Base-by-base conservation (phyloP, 2,113 vertebrate genomes). In the Triplophysa tibetana region DNA sequence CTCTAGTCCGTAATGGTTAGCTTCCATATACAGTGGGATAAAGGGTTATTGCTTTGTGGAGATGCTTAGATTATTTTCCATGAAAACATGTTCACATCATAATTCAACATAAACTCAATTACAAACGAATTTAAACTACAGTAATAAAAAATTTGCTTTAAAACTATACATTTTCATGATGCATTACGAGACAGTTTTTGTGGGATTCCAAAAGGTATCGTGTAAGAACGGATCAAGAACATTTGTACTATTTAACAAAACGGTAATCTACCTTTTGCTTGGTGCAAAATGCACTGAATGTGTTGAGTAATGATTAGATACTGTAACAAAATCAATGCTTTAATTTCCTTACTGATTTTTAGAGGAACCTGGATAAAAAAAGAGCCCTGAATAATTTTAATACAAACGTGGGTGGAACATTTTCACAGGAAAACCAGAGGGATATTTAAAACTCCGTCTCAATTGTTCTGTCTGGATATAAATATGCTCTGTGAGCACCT, bases 391-490 rank as follows among this genome's bases (percentile, higher is more conserved):
- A 79, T 78, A 52, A 60, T n/a, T 61, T 48, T 43, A 65, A 29
- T 26, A 23, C n/a, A 50, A 82, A 60, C 45, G 52, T 29, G 29
- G 29, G 29, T 61, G 66, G 56, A 38, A 5, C 3, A 17, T 80
- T 82, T 85, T 89, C 79, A 87, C 79, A 88, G 88, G 84, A 90
- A 33, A 89, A 88, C 83, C 78, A 33, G 83, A 8, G 82, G 87
- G 85, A 86, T 88, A 85, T 88, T 73, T 77, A 87, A 84, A 87
- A 72, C 86, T 85, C 74, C 85, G 76, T 85, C 80, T 81, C 84
- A 80, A 88, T 87, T 86, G 88, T 86, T 90, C 85, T 82, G 54
- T 81, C 62, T 26, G 72, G 84, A 87, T 89, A 88, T 81, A 89
- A 90, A 91, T 88, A 89, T 80, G 43, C 81, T 82, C 3, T 10